Evolutionary conservation across 2,888 invertebrate genomes (phyloP).

Genomic region (Trilocha varians): DNA sequence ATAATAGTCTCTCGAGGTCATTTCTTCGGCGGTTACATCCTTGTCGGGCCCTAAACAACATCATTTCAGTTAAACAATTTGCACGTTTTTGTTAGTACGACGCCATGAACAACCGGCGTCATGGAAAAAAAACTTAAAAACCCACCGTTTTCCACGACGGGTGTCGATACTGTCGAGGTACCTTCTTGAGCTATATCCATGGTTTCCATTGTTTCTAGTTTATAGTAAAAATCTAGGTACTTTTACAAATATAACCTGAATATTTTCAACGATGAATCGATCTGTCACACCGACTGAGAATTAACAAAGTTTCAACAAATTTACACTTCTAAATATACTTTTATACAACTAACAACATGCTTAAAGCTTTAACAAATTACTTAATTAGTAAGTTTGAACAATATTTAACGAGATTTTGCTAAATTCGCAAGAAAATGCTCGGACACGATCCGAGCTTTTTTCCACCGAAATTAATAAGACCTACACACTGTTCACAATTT

Average conservation of each 20-base stretch:
- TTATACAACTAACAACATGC: neutral
- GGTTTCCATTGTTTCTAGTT: slow-evolving; percentile 57
- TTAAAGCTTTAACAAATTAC: neutral
- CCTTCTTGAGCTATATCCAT: slow-evolving; percentile 68
- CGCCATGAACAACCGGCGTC: slow-evolving; percentile 25
- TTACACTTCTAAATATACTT: neutral
- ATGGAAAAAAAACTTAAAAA: slow-evolving; percentile 11
- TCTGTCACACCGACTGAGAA: slow-evolving; percentile 31
- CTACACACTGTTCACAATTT: neutral
- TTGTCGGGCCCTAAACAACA: slow-evolving; percentile 49
- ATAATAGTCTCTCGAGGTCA: slow-evolving; percentile 99
- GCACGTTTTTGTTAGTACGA: slow-evolving; percentile 50
- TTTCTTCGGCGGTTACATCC: slow-evolving; percentile 87
- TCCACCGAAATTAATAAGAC: slow-evolving; percentile 39
- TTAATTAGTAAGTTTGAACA: neutral
- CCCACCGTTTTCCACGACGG: slow-evolving; percentile 63
- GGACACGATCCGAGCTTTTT: slow-evolving; percentile 33
- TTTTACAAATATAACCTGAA: slow-evolving; percentile 53
- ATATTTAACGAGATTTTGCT: slow-evolving; percentile 8
- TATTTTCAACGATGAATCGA: slow-evolving; percentile 54
- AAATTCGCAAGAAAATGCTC: slow-evolving; percentile 25
- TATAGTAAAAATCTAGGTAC: slow-evolving; percentile 32
- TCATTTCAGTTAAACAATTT: slow-evolving; percentile 15
- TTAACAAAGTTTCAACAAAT: neutral
- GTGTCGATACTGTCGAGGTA: slow-evolving; percentile 53